Conservation (phyloP, 2,888 invertebrate species). For the Calliphora vomitoria region DNA sequence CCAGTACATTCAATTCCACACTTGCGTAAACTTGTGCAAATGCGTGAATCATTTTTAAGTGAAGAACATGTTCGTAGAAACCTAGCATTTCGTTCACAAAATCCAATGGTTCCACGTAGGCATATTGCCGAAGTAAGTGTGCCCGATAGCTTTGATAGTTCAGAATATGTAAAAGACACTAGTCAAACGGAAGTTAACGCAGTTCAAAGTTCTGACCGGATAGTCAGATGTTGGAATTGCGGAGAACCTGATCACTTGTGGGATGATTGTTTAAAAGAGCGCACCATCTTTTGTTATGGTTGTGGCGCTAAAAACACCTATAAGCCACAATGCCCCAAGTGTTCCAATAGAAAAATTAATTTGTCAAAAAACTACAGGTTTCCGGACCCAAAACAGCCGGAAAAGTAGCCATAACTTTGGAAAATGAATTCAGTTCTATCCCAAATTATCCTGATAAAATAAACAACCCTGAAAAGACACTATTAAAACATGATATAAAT, state of each 20-base stretch:
- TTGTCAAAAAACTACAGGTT: too few relatives aligned
- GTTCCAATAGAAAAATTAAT: too few relatives aligned
- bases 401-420: neutral
- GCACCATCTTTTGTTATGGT: neutral
- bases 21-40: neutral
- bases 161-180: neutral
- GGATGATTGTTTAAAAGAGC: neutral
- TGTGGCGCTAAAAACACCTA: neutral
- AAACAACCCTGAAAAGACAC: too few relatives aligned
- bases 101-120: neutral
- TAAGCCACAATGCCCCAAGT: neutral
- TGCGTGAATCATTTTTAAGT: neutral
- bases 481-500: too few relatives aligned
- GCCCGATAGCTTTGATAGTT: too few relatives aligned
- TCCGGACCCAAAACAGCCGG: neutral
- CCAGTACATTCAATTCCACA: neutral
- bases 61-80: too few relatives aligned
- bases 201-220: neutral
- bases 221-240: neutral
- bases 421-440: too few relatives aligned
- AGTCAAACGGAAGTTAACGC: neutral
- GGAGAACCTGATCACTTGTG: neutral
- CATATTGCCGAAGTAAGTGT: neutral
- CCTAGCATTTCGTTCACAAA: too few relatives aligned
- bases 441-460: too few relatives aligned